Conservation (phyloP, 2,888 invertebrate species). For the Lampropteryx suffumata region DNA sequence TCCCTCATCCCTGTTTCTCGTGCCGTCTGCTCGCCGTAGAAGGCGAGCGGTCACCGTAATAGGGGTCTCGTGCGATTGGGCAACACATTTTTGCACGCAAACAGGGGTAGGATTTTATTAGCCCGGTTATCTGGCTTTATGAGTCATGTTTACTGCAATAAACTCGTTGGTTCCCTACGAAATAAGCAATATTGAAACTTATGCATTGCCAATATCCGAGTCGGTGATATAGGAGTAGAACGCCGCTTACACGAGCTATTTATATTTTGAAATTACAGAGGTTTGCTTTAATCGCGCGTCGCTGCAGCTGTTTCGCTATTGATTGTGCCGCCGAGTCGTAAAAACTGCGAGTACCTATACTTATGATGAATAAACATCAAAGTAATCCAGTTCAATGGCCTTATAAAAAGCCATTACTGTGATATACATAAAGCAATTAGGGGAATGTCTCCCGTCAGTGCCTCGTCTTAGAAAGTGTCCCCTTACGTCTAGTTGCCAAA, state of each 20-base stretch:
- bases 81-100: constrained; percentile 54
- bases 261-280: constrained; percentile 36
- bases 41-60: constrained; percentile 52
- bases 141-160: constrained; percentile 64
- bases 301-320: constrained; percentile 25
- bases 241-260: constrained; percentile 36
- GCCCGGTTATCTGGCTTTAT: constrained; percentile 66
- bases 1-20: constrained; percentile 38
- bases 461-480: constrained; percentile 49
- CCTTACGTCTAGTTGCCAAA: constrained; percentile 48
- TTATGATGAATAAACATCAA: constrained; percentile 17
- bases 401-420: constrained; percentile 20
- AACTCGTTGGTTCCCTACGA: constrained; percentile 50
- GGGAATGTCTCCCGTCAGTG: constrained; percentile 44
- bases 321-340: constrained; percentile 1
- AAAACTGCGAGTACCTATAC: not conserved
- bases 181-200: constrained; percentile 55
- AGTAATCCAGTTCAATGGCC: constrained; percentile 9
- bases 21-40: constrained; percentile 24
- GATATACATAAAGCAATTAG: constrained; percentile 48
- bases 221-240: constrained; percentile 36
- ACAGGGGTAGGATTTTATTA: constrained; percentile 60
- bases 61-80: constrained; percentile 51
- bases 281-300: constrained; percentile 15
- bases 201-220: constrained; percentile 48